These are phyloP conservation scores for Rhyzopertha dominica DNA, from an alignment of 1,140 invertebrate species.

Conservation along the genomic window DNA sequence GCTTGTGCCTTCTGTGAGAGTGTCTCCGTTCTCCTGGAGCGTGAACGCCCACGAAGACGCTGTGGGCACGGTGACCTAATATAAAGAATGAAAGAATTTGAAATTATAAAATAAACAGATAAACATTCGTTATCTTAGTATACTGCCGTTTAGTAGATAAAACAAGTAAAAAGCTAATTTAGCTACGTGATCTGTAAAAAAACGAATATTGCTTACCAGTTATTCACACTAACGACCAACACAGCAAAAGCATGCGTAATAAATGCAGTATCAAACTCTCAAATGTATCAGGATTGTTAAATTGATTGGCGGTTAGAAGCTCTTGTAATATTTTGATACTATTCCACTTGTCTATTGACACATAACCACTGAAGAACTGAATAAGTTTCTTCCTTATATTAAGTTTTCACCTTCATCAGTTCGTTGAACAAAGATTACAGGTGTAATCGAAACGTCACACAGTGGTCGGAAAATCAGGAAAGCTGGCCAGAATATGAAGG, in stretches of 20 bases:
- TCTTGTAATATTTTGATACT: too few relatives aligned
- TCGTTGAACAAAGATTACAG: too few relatives aligned
- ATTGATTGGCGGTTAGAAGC: too few relatives aligned
- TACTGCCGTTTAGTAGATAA: constrained; percentile 7
- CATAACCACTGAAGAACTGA: too few relatives aligned
- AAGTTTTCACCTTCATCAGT: too few relatives aligned
- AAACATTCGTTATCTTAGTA: neutral
- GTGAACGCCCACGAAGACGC: constrained; percentile 84
- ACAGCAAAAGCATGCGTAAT: constrained; percentile 1
- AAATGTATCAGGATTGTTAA: too few relatives aligned
- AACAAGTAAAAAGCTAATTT: constrained; percentile 1
- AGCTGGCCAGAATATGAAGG: too few relatives aligned
- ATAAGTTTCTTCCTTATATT: too few relatives aligned
- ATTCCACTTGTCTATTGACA: too few relatives aligned
- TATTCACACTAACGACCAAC: constrained; percentile 3
- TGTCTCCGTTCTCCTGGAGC: constrained; percentile 71
- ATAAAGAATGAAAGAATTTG: constrained; percentile 24
- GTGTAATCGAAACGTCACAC: too few relatives aligned
- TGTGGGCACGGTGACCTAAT: constrained; percentile 81
- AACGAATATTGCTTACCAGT: constrained; percentile 7
- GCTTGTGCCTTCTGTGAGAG: constrained; percentile 70
- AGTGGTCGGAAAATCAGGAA: too few relatives aligned
- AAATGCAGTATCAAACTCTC: too few relatives aligned
- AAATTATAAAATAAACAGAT: neutral
- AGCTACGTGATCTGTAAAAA: constrained; percentile 6